Percentiles rank a stretch among this genome's conserved stretches.
Evolutionary conservation across 2,113 vertebrate species (phyloP).

Genomic region (Anolis carolinensis): DNA sequence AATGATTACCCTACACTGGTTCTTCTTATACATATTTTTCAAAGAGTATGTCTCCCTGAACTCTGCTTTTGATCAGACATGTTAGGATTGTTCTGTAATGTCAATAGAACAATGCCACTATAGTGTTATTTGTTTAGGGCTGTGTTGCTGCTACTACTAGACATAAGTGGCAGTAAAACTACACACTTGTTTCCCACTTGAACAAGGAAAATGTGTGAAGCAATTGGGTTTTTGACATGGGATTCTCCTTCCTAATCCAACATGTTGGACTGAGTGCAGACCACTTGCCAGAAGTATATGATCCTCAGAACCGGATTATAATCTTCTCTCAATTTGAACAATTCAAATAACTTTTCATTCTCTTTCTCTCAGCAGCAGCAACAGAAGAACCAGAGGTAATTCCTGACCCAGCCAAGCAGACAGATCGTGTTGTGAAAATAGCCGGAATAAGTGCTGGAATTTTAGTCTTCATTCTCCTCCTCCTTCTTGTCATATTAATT

Average conservation of each 20-base stretch:
- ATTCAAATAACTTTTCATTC: constrained; percentile 63
- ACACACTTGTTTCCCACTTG: too few species aligned
- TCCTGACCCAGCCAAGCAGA: constrained; percentile 95
- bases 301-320: not conserved
- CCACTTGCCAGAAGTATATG: not conserved
- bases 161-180: too few species aligned
- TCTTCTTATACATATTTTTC: too few species aligned
- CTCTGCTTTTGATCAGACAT: too few species aligned
- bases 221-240: too few species aligned
- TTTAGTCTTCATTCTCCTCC: constrained; percentile 93
- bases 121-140: too few species aligned
- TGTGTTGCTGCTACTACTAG: too few species aligned
- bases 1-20: too few species aligned
- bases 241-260: not conserved
- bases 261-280: not conserved
- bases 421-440: constrained; percentile 96
- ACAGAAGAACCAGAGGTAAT: constrained; percentile 98
- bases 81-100: too few species aligned
- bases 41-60: too few species aligned
- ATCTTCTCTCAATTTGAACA: constrained; percentile 31
- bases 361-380: constrained; percentile 81
- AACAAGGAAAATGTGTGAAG: too few species aligned
- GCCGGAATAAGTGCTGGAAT: constrained; percentile 95
- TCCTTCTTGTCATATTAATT: constrained; percentile 91
- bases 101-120: too few species aligned